phyloP scores from a whole-genome alignment of 2,113 vertebrate species.

The Lophura nycthemera region DNA sequence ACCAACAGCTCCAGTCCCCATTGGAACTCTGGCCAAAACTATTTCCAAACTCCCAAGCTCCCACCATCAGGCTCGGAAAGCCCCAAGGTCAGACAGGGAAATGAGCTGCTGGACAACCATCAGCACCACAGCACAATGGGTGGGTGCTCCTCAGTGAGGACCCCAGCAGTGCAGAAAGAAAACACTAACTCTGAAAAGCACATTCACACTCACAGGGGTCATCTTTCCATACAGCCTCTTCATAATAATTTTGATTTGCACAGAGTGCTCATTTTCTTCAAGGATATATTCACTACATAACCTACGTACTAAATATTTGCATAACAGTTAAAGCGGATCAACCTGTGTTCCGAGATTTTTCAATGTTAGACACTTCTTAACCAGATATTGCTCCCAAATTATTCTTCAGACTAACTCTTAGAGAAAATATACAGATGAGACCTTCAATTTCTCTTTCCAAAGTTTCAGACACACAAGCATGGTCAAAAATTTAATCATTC shows the following conservation, averaged over 20 bases:
- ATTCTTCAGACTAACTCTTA: neutral
- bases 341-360: neutral
- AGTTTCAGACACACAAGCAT: neutral
- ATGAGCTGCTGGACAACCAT: slow-evolving; percentile 33
- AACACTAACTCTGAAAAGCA: slow-evolving; percentile 54
- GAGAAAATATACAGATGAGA: neutral
- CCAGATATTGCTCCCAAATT: neutral
- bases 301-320: neutral
- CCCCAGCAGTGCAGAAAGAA: slow-evolving; percentile 29
- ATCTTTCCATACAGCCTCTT: slow-evolving; percentile 36
- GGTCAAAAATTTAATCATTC: neutral
- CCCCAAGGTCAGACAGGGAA: neutral
- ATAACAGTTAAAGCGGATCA: neutral
- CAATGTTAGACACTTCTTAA: neutral
- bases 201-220: slow-evolving; percentile 21
- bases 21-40: neutral
- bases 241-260: neutral
- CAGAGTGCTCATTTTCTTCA: neutral
- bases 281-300: neutral
- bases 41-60: neutral
- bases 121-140: slow-evolving; percentile 50
- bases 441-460: neutral
- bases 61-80: neutral
- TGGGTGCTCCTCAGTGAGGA: slow-evolving; percentile 53
- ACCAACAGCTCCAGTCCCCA: neutral